Evolutionary conservation across 2,888 invertebrate species (phyloP), one percentile per base, ranked within the genome.

Genomic region (Harpalus rufipes): DNA sequence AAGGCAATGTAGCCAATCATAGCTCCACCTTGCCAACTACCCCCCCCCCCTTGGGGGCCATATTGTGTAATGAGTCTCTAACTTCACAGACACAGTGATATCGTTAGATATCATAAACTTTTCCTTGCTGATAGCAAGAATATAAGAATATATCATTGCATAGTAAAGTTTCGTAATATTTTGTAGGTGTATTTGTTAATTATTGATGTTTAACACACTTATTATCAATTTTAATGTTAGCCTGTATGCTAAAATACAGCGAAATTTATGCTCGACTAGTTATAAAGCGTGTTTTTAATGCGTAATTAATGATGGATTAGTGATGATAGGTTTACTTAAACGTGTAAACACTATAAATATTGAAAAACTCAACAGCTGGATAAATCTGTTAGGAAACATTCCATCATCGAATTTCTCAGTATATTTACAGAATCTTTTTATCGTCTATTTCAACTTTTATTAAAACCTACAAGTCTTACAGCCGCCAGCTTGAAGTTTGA

Each of bases 361-460:
- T 74, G 44, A 74, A 74, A 44, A 39, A 51, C 21, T 44, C 44
- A 74, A 74, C 74, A 74, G 74, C 51, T 18, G 74, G 44, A 44
- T 56, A 21, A 74, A 74, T 74, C 74, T 74, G 74, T 74, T 51
- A 51, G 51, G 41, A 41, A 72, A 41, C 51, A 5, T 74, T 16
- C 74, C 44, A 51, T 21, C 74, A 51, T 74, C 12, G 12, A 21
- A 74, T 74, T 74, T 74, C 18, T 18, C 18, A 18, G 74, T 74
- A 51, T 74, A 74, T 74, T 74, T 74, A 74, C 74, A 44, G 10
- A 51, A 18, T 18, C 1, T n/a, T 12, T 74, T 74, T 51, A 74
- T 56, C 16, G 74, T 51, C 51, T 51, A 74, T 74, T 51, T 74
- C 18, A 74, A 72, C 51, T 74, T 74, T 74, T 74, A 74, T 21